Base-by-base conservation (phyloP, 2,113 vertebrate genomes). In the Alexandromys fortis region DNA sequence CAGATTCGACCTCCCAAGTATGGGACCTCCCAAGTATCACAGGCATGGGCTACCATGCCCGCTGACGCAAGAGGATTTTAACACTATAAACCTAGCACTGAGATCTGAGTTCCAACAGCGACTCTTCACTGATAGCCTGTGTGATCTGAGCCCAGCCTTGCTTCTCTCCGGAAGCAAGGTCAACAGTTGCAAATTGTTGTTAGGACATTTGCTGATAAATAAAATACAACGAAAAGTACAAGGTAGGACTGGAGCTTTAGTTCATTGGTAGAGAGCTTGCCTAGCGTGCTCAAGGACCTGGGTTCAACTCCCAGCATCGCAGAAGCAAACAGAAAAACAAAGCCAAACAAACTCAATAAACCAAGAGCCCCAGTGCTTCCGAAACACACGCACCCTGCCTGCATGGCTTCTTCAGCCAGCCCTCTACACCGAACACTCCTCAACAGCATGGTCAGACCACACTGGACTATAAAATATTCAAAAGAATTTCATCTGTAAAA, bases 151-250 rank as follows among this genome's bases (percentile, higher is more conserved):
- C 38, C 47, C 21, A 38, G 55, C 0, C 0, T n/a, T 75, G 42
- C 35, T 7, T 86, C 86, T 75, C 86, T 81, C 90, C 4, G 4
- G 72, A 95, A 96, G 73, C 61, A 70, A 92, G 72, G 72, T 72
- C 67, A 24, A 83, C 0, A 68, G 65, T 38, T 26, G n/a, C 58
- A 85, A 42, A 70, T 61, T 13, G 52, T 49, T 42, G 68, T 67
- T 30, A 52, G 67, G 86, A 58, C 75, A 35, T 65, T 81, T 82
- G 67, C 77, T 96, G 82, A 89, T 35, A 86, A 70, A 79, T 28
- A 30, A 68, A 91, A 55, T 49, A 61, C 21, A 63, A 82, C 1
- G 4, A 85, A 38, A 63, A 10, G 19, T 26, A 85, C 12, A 17
- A 85, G 45, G 26, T 19, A 42, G 26, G 58, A 16, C 38, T 67